Base-by-base conservation (phyloP, 2,113 vertebrate species). In the Leucopternis melanops region DNA sequence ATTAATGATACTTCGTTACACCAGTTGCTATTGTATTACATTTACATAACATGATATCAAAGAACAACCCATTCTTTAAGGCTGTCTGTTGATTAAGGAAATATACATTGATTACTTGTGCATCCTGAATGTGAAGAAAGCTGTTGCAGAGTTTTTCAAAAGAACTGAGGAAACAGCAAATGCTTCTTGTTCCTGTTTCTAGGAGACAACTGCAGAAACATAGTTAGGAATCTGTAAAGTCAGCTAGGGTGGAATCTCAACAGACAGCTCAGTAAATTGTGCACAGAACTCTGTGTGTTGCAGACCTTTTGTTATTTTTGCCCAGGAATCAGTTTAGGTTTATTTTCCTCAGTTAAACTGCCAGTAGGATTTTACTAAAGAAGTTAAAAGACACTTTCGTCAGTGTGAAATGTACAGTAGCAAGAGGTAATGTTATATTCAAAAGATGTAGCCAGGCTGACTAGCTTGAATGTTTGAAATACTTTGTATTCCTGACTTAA, bases 171-270 rank as follows among this genome's bases (percentile, higher is more conserved):
- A 95, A 96, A 81, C 93, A 96, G 90, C 79, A 70, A 95, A 90
- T 72, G 78, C 85, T 94, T 88, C 95, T 93, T 94, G 57, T 69
- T 91, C 88, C 83, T 95, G 97, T 97, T 89, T 95, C 96, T 92
- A 97, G 95, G 97, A 96, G 92, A 96, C 95, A 97, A 94, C 86
- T 91, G 92, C 83, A 96, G 91, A 89, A 92, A 65, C 95, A 95
- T 5, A 75, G 91, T 47, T 55, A 94, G 94, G 97, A 97, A 95
- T 96, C 91, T 81, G 94, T 94, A 26, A 89, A 95, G 94, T 96
- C 95, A 94, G 89, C 88, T 84, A 7, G 23, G 92, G 88, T 75
- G 57, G 73, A 72, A 96, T 96, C 94, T 92, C 83, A 72, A 49
- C 94, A 96, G 92, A 81, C 95, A 89, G 94, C 88, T 81, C 17